phyloP scores from a whole-genome alignment of 2,888 invertebrate genomes.

The Acleris holmiana region DNA sequence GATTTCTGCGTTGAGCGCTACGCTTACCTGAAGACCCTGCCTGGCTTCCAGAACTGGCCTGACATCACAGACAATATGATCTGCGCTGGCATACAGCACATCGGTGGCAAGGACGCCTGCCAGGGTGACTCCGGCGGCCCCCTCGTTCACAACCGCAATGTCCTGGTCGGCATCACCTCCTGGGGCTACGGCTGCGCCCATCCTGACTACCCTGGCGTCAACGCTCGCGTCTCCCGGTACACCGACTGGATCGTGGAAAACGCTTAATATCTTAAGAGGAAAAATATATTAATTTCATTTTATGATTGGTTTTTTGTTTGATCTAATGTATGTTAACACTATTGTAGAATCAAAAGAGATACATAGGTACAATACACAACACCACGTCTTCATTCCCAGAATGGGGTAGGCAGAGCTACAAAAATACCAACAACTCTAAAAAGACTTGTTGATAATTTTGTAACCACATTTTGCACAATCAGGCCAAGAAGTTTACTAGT shows the following conservation, averaged over 20 bases:
- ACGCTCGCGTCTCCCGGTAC: slow-evolving; percentile 66
- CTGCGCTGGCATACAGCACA: slow-evolving; percentile 57
- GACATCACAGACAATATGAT: slow-evolving; percentile 57
- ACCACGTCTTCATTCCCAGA: no score
- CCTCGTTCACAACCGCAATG: slow-evolving; percentile 58
- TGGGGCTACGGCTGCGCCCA: slow-evolving; percentile 78
- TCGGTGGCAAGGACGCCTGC: slow-evolving; percentile 64
- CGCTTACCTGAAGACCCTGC: slow-evolving; percentile 45
- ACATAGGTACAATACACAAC: no score
- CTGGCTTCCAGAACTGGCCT: slow-evolving; percentile 46
- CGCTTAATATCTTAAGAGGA: slow-evolving; percentile 28
- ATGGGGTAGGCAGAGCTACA: no score
- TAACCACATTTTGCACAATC: no score
- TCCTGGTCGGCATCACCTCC: slow-evolving; percentile 74
- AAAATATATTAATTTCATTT: no score
- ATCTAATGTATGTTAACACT: no score
- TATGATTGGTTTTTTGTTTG: no score
- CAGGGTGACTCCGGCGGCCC: slow-evolving; percentile 84
- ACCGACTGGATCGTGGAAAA: slow-evolving; percentile 58
- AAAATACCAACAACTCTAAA: no score
- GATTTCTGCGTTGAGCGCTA: slow-evolving; percentile 53
- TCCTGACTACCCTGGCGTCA: slow-evolving; percentile 76
- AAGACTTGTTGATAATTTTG: no score
- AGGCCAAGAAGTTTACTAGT: no score
- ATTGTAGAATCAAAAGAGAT: no score